These are phyloP conservation scores for Meiosimyza decipiens DNA, from an alignment of 2,888 invertebrate species.

Conservation along the genomic window DNA sequence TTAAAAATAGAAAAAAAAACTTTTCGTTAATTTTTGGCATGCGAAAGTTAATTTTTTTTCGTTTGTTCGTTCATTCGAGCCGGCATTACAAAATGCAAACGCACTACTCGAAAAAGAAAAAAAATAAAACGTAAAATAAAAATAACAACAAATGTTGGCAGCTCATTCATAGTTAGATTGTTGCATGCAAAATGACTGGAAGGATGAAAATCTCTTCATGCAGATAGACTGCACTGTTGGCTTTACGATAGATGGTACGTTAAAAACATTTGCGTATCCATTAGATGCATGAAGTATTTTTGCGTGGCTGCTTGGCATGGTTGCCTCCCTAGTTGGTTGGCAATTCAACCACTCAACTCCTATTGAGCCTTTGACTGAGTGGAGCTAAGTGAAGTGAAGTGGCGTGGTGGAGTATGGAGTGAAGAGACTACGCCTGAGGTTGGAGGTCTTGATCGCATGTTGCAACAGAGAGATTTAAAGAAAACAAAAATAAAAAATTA, in stretches of 20 bases:
- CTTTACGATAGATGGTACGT: not conserved
- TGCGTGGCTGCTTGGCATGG: not conserved
- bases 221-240: conserved; percentile 4
- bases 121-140: not conserved
- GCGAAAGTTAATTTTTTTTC: conserved; percentile 27
- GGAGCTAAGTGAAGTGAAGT: not conserved
- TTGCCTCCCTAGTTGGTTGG: conserved; percentile 1
- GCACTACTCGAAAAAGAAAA: not conserved
- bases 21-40: conserved; percentile 32
- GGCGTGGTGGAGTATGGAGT: not conserved
- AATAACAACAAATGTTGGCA: conserved; percentile 21
- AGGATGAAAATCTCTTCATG: not conserved
- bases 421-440: conserved; percentile 30
- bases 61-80: not conserved
- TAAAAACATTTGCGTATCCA: not conserved
- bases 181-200: conserved; percentile 34
- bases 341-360: not conserved
- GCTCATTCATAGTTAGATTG: conserved; percentile 26
- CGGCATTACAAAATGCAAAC: conserved; percentile 11
- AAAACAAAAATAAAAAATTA: conserved; percentile 9
- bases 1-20: not conserved
- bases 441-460: conserved; percentile 31
- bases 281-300: not conserved
- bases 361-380: not conserved
- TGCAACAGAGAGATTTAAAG: conserved; percentile 1